Evolutionary conservation across 2,797 vertebrate species (phyloP).

Genomic region (Phataginus tricuspis): DNA sequence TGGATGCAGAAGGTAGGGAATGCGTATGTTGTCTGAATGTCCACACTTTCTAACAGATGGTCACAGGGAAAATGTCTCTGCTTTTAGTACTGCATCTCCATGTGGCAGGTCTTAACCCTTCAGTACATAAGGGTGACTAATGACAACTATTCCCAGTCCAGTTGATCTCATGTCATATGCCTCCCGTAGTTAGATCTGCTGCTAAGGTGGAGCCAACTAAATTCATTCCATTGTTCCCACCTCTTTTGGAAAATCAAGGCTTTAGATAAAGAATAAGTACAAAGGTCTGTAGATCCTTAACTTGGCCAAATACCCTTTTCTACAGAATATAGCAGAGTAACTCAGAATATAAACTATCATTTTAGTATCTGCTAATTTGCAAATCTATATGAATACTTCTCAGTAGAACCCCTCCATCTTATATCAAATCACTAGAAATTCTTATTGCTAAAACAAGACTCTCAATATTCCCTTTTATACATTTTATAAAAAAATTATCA

Average conservation of each 20-base stretch:
- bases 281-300: not conserved
- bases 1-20: not conserved
- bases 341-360: not conserved
- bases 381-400: constrained; percentile 29
- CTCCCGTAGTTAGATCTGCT: not conserved
- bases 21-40: not conserved
- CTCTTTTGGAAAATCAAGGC: not conserved
- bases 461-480: not conserved
- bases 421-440: constrained; percentile 12
- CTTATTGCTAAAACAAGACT: constrained; percentile 17
- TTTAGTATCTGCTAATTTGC: not conserved
- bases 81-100: not conserved
- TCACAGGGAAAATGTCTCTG: not conserved
- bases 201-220: not conserved
- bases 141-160: not conserved
- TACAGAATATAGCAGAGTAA: constrained; percentile 9
- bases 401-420: not conserved
- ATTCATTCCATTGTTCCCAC: not conserved
- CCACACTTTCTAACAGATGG: not conserved
- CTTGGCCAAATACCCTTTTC: not conserved
- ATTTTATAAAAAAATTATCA: not conserved
- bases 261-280: constrained; percentile 44
- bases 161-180: not conserved
- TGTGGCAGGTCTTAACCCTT: not conserved
- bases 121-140: not conserved